phyloP scores from a whole-genome alignment of 2,888 invertebrate genomes.

The Augiades crinisus region DNA sequence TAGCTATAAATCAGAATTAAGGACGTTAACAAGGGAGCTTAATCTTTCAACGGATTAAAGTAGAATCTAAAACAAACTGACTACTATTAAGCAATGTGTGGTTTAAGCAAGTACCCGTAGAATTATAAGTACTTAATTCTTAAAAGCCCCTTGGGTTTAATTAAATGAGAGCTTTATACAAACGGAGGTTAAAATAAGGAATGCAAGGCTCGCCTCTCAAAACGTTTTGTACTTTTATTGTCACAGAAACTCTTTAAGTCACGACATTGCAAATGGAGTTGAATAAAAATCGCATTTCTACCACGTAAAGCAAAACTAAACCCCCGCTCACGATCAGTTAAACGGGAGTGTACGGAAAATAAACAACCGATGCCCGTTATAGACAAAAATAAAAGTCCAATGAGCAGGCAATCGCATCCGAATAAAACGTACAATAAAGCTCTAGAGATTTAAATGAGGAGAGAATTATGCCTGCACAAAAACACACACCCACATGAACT shows the following conservation, averaged over 20 bases:
- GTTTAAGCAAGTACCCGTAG: constrained; percentile 11
- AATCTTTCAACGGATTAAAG: constrained; percentile 68
- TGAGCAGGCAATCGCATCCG: constrained; percentile 40
- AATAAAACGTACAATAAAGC: constrained; percentile 37
- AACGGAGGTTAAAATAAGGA: constrained; percentile 18
- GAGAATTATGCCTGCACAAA: constrained; percentile 41
- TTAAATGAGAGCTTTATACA: constrained; percentile 36
- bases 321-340: constrained; percentile 52
- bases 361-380: constrained; percentile 46
- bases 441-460: constrained; percentile 37
- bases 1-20: constrained; percentile 76
- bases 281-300: constrained; percentile 52
- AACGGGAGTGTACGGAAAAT: constrained; percentile 59
- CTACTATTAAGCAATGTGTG: constrained; percentile 38
- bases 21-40: constrained; percentile 59
- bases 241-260: constrained; percentile 49
- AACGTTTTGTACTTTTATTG: constrained; percentile 44
- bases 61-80: constrained; percentile 72
- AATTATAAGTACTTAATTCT: constrained; percentile 21
- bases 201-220: constrained; percentile 10
- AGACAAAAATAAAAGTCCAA: constrained; percentile 54
- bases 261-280: constrained; percentile 49
- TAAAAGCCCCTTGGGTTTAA: constrained; percentile 45
- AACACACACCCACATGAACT: constrained; percentile 42
- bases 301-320: constrained; percentile 55